Base-by-base conservation (phyloP, 2,113 vertebrate genomes). In the Smithornis capensis region DNA sequence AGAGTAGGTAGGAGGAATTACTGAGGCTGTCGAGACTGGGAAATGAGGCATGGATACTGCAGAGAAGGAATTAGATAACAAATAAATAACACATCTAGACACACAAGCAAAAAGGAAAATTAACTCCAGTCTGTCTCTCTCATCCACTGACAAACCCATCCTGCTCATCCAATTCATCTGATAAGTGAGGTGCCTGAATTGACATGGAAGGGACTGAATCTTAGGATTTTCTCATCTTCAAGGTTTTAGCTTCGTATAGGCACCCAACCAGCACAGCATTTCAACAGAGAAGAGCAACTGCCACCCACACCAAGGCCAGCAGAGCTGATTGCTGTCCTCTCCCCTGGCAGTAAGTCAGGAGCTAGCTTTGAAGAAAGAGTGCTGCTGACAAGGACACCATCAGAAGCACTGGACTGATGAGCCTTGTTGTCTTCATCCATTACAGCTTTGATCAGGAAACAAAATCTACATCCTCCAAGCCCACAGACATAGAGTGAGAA, bases 371-470 rank as follows among this genome's bases (percentile, higher is more conserved):
- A 67, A 35, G 33, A 47, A 80, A 50, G 19, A 28, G 12, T 25
- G 33, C 47, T 84, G 65, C 81, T 75, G 65, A 22, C 78, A 83
- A 38, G 73, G 47, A 60, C 14, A 2, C 6, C 22, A 7, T 42
- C 81, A 83, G 78, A 70, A 95, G 78, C 84, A 18, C 21, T 14
- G 52, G 50, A 13, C 8, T 65, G 91, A 94, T 42, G 70, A 90
- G 75, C 67, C 35, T 90, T 94, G 74, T 63, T 70, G 86, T 70
- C 75, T 85, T 45, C 27, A 88, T 37, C 67, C 67, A 80, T 45
- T 67, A 85, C 52, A 59, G 55, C 52, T 83, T 65, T 86, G 91
- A 95, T 78, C 63, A 90, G 50, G 29, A 87, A 74, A 86, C 24
- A 63, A 82, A 90, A 88, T 75, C 62, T 83, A 42, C 60, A 83